These are phyloP conservation scores for Stigmatopora nigra DNA, from an alignment of 2,113 vertebrate genomes.

Conservation along the genomic window DNA sequence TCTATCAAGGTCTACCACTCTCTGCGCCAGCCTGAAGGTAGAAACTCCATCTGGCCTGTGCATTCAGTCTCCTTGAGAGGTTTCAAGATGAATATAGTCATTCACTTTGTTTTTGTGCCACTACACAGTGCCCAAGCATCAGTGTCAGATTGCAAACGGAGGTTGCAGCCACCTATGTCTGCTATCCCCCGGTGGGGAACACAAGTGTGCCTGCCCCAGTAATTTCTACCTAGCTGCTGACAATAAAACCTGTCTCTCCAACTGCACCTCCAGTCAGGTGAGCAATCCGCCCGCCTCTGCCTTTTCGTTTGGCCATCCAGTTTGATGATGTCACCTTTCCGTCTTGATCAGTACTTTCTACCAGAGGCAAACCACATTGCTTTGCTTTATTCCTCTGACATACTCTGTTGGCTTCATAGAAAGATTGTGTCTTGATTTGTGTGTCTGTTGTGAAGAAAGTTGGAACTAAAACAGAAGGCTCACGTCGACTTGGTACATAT, in stretches of 20 bases:
- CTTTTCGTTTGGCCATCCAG: not conserved
- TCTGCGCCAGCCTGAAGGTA: constrained; percentile 95
- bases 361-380: constrained; percentile 25
- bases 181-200: constrained; percentile 78
- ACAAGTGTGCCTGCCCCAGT: constrained; percentile 91
- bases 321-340: constrained; percentile 9
- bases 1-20: constrained; percentile 96
- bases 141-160: constrained; percentile 87
- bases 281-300: constrained; percentile 14
- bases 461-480: constrained; percentile 16
- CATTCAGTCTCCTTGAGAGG: constrained; percentile 9
- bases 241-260: constrained; percentile 90
- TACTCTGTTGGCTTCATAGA: not conserved
- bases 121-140: constrained; percentile 82
- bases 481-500: constrained; percentile 13
- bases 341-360: constrained; percentile 15
- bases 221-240: constrained; percentile 96
- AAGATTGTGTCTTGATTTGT: constrained; percentile 33
- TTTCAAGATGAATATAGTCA: constrained; percentile 15
- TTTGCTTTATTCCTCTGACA: constrained; percentile 19
- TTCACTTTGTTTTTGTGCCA: constrained; percentile 19
- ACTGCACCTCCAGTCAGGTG: constrained; percentile 97
- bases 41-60: constrained; percentile 45
- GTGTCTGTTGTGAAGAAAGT: constrained; percentile 33
- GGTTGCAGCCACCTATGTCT: constrained; percentile 97